These are phyloP conservation scores for Oncorhynchus keta DNA, from an alignment of 2,113 vertebrate genomes.

Conservation along the genomic window DNA sequence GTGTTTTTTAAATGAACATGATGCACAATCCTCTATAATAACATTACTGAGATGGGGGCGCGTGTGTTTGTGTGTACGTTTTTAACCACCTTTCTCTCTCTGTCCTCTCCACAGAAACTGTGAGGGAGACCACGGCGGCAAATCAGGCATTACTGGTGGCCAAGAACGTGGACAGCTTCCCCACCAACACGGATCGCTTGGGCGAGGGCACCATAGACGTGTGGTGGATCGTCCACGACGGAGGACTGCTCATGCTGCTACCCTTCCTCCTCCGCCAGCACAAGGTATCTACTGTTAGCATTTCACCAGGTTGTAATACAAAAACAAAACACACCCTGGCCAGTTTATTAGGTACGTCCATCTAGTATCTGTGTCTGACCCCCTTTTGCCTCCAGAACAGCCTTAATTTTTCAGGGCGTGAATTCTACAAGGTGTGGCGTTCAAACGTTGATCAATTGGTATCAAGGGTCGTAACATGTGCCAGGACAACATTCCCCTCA, in stretches of 20 bases:
- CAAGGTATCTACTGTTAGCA: conserved; percentile 70
- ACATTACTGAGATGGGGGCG: too few species aligned
- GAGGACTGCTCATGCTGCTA: conserved; percentile 93
- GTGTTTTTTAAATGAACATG: too few species aligned
- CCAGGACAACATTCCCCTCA: too few species aligned
- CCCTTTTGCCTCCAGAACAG: too few species aligned
- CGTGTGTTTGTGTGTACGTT: too few species aligned
- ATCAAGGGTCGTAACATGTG: too few species aligned
- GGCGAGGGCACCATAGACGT: conserved; percentile 87
- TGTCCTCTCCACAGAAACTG: conserved; percentile 75
- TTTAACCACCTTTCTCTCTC: not conserved
- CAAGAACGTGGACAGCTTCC: conserved; percentile 92
- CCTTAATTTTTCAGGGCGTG: too few species aligned
- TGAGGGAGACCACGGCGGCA: conserved; percentile 88
- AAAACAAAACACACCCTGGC: not conserved
- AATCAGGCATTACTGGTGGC: conserved; percentile 91
- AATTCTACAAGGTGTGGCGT: too few species aligned
- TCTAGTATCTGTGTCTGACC: too few species aligned
- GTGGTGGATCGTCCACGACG: conserved; percentile 98
- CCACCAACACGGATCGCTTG: conserved; percentile 86
- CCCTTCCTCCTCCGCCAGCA: conserved; percentile 94
- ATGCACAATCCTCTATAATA: too few species aligned
- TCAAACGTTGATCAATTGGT: too few species aligned
- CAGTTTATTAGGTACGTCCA: too few species aligned
- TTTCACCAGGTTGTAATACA: not conserved